Percentiles rank a stretch among this genome's conserved stretches.
Evolutionary conservation across 1,140 invertebrate species (phyloP).

Genomic region (Drosophila baimaii): DNA sequence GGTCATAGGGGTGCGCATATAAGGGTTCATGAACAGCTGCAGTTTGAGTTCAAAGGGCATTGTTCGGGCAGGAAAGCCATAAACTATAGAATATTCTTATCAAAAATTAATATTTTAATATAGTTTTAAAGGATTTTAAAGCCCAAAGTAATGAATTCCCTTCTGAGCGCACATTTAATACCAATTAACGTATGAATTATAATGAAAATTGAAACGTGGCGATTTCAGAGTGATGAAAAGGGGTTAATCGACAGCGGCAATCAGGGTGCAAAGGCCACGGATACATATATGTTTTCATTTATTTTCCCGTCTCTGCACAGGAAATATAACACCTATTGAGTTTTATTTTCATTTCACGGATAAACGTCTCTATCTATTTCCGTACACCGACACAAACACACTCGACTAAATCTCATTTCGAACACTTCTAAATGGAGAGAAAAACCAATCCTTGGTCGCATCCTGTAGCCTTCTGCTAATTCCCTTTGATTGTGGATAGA

Average conservation of each 20-base stretch:
- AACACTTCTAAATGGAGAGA: conserved; percentile 48
- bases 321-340: conserved; percentile 15
- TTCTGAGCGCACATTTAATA: conserved; percentile 48
- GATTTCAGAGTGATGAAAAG: not conserved
- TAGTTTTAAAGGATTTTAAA: not conserved
- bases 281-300: conserved; percentile 1
- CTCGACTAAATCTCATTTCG: conserved; percentile 43
- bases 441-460: conserved; percentile 24
- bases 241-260: conserved; percentile 32
- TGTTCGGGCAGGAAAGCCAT: too few relatives aligned
- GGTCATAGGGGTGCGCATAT: too few relatives aligned
- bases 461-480: conserved; percentile 58
- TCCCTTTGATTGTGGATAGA: conserved; percentile 66
- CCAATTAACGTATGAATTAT: conserved; percentile 47
- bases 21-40: conserved; percentile 34
- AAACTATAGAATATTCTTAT: not conserved
- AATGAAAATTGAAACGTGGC: conserved; percentile 21
- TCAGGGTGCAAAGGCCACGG: conserved; percentile 3
- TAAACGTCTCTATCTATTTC: conserved; percentile 44
- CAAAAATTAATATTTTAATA: too few relatives aligned
- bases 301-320: not conserved
- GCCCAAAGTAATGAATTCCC: not conserved
- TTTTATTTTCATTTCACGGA: conserved; percentile 36
- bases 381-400: not conserved
- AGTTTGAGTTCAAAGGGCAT: conserved; percentile 1